A percentile compares a stretch with the other conserved stretches of the same genome.
Evolutionary conservation across 2,888 invertebrate genomes (phyloP).

Genomic region (Strigamia crassipes): DNA sequence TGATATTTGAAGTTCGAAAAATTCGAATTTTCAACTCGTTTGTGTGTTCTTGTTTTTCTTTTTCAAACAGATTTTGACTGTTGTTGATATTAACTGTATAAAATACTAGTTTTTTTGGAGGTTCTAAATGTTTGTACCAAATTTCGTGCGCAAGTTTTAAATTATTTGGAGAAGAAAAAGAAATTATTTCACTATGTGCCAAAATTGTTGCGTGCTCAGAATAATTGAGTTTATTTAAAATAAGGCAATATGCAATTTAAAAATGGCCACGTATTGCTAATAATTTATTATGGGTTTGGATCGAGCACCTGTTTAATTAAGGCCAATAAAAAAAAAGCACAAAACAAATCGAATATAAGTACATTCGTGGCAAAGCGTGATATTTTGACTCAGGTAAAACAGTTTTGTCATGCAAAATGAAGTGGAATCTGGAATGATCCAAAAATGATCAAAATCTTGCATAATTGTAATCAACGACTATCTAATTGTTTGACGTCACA

Average conservation of each 20-base stretch:
- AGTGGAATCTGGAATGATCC: neutral
- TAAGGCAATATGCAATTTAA: neutral
- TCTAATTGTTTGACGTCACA: neutral
- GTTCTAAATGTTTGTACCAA: neutral
- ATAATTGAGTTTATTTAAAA: neutral
- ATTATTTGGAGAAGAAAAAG: neutral
- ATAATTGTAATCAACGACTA: neutral
- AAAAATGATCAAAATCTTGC: neutral
- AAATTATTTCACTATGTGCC: neutral
- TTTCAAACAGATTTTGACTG: neutral
- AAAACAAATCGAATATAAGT: neutral
- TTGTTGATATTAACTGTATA: neutral
- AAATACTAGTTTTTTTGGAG: neutral
- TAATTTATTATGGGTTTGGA: neutral
- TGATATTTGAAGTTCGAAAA: neutral
- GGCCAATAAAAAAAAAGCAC: neutral
- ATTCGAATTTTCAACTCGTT: neutral
- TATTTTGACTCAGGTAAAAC: slow-evolving; percentile 18
- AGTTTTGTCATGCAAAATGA: neutral
- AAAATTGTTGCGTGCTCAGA: slow-evolving; percentile 17
- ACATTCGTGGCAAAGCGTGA: slow-evolving; percentile 2
- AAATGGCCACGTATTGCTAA: neutral
- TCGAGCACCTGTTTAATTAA: neutral
- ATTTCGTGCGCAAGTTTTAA: neutral
- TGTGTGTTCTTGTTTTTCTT: neutral